Evolutionary conservation across 2,797 vertebrate genomes (phyloP).

Genomic region (Enteromius anoplus): DNA sequence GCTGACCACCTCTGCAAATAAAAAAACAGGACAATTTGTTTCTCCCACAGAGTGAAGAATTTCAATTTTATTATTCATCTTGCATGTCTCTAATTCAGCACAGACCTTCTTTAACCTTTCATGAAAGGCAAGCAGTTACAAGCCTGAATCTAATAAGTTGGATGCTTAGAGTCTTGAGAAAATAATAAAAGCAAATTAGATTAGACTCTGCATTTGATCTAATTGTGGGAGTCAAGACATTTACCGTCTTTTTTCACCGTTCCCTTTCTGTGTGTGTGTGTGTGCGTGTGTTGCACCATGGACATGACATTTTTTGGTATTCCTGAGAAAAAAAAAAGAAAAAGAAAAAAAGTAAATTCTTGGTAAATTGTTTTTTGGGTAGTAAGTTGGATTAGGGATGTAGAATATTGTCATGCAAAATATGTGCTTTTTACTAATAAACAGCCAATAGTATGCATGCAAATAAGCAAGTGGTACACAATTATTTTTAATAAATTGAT

Average conservation of each 20-base stretch:
- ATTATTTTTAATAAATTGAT: not conserved
- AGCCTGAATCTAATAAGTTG: slow-evolving; percentile 54
- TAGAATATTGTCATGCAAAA: not conserved
- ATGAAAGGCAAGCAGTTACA: slow-evolving; percentile 39
- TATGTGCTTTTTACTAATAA: not conserved
- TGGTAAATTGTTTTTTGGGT: not conserved
- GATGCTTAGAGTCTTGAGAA: slow-evolving; percentile 57
- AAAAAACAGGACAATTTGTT: not conserved
- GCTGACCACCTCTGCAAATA: slow-evolving; percentile 9
- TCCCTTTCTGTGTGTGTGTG: not conserved
- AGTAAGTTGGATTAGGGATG: not conserved
- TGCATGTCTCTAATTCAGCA: slow-evolving; percentile 27
- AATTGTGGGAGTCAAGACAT: slow-evolving; percentile 41
- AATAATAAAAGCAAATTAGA: slow-evolving; percentile 61
- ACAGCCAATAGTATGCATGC: not conserved
- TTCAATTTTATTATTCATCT: not conserved
- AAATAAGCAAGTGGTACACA: not conserved
- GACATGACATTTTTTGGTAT: not conserved
- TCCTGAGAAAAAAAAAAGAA: not conserved
- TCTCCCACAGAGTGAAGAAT: not conserved
- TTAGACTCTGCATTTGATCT: slow-evolving; percentile 59
- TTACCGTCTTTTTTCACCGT: not conserved
- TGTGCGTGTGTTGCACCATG: not conserved
- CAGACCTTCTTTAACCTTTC: slow-evolving; percentile 37
- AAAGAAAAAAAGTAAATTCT: not conserved